Conservation (phyloP, 1,140 invertebrate species). For the Ylistrum balloti region DNA sequence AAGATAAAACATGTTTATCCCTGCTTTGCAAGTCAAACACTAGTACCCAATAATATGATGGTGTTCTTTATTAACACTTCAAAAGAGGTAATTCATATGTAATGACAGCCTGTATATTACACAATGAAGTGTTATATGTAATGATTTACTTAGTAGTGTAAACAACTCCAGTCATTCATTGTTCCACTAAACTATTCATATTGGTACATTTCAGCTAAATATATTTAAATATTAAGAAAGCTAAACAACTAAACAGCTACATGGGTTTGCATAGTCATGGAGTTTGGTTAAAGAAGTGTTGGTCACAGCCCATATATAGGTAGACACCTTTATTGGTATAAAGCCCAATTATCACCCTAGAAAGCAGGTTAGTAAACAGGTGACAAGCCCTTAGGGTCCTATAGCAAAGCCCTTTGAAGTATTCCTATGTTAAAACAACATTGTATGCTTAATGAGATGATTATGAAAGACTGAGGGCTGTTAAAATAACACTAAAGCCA, state of each 20-base stretch:
- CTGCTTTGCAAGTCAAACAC: no score
- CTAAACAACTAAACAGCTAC: not conserved
- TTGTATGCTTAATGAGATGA: not conserved
- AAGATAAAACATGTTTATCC: no score
- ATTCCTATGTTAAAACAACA: not conserved
- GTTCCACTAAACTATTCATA: not conserved
- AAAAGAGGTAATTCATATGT: no score
- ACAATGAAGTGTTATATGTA: not conserved
- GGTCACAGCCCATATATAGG: not conserved
- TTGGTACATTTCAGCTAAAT: not conserved
- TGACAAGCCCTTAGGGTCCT: not conserved
- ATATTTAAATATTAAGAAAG: not conserved
- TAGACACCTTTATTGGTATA: not conserved
- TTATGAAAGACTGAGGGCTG: not conserved
- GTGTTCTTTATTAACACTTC: no score
- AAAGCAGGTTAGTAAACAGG: not conserved
- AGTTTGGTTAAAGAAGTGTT: not conserved
- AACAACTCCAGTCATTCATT: not conserved
- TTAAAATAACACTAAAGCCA: not conserved
- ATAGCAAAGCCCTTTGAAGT: not conserved
- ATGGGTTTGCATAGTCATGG: not conserved
- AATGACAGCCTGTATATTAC: not conserved
- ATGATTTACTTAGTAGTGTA: not conserved
- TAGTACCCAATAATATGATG: no score
- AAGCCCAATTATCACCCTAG: constrained; percentile 1